Base-by-base conservation (phyloP, 2,888 invertebrate genomes). In the Agrochola macilenta region DNA sequence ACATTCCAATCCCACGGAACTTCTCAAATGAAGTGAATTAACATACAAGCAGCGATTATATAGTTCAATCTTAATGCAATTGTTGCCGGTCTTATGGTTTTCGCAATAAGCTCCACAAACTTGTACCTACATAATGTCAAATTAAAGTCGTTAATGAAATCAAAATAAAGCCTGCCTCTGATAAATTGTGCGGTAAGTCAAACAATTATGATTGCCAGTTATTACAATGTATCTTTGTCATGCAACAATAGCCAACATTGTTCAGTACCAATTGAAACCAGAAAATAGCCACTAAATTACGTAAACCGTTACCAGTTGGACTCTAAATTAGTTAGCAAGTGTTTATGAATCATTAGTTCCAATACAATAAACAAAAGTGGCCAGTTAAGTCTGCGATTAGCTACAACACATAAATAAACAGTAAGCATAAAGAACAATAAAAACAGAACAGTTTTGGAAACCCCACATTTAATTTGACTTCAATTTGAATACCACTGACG, bases 181-280 rank as follows among this genome's bases (percentile, higher is more conserved):
- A 94, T 93, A 94, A 94, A 94, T 95, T 93, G 93, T 94, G 91
- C 78, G 76, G 84, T 92, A 94, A 95, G 93, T 95, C 92, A 92
- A 94, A 93, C 93, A 93, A 94, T 95, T 95, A 94, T 93, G 93
- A 93, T 94, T 91, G 92, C 89, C 92, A 90, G 93, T 93, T 93
- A 92, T 92, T 92, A 93, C 93, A 94, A 94, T 94, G 95, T 95
- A 92, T 95, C 95, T 95, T 92, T 95, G 96, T 95, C 95, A 93
- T 90, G 93, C 94, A 93, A 95, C 95, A 95, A 96, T 95, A 91
- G 93, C 91, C 89, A 89, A 93, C 94, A 94, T 93, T 95, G 94
- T 94, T 93, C 92, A 87, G 91, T 94, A 94, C 93, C 95, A 95
- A 95, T 95, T 94, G 95, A 93, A 91, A 93, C 93, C 93, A 94